Evolutionary conservation across 2,888 invertebrate genomes (phyloP).

Genomic region (Drosophila kuntzei): DNA sequence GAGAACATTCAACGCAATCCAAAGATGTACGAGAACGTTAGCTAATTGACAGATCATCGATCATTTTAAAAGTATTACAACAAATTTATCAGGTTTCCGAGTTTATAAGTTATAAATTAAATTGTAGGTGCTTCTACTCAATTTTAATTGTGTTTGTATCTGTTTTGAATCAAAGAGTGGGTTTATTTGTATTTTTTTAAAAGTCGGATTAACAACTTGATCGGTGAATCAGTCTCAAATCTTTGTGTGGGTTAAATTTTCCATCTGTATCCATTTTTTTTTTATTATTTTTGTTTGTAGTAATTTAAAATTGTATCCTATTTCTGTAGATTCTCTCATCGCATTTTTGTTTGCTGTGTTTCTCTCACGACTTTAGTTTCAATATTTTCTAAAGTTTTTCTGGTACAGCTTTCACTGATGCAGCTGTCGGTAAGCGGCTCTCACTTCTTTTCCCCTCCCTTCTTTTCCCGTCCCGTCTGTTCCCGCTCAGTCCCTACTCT

Average conservation of each 20-base stretch:
- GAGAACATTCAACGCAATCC: slow-evolving; percentile 83
- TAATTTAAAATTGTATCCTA: background rate
- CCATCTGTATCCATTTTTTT: background rate
- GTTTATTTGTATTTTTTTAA: background rate
- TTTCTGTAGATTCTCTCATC: background rate
- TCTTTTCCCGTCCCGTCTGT: background rate
- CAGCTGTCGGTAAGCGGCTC: slow-evolving; percentile 52
- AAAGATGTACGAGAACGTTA: slow-evolving; percentile 83
- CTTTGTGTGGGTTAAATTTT: too few relatives aligned
- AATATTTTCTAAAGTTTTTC: slow-evolving; percentile 36
- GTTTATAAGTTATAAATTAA: slow-evolving; percentile 20
- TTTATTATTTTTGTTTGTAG: background rate
- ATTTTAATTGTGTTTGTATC: background rate
- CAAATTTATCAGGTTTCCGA: slow-evolving; percentile 26
- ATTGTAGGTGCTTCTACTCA: slow-evolving; percentile 18
- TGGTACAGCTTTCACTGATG: slow-evolving; percentile 53
- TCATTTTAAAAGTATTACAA: background rate
- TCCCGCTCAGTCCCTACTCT: background rate
- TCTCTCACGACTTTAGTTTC: slow-evolving; percentile 5
- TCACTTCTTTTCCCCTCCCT: background rate
- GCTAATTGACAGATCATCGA: slow-evolving; percentile 32
- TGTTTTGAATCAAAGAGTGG: background rate
- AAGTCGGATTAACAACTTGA: too few relatives aligned
- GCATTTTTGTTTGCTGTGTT: background rate
- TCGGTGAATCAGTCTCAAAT: too few relatives aligned